A percentile compares a stretch with the other conserved stretches of the same genome.
phyloP scores from a whole-genome alignment of 2,888 invertebrate species.

The Eretmocerus hayati region DNA sequence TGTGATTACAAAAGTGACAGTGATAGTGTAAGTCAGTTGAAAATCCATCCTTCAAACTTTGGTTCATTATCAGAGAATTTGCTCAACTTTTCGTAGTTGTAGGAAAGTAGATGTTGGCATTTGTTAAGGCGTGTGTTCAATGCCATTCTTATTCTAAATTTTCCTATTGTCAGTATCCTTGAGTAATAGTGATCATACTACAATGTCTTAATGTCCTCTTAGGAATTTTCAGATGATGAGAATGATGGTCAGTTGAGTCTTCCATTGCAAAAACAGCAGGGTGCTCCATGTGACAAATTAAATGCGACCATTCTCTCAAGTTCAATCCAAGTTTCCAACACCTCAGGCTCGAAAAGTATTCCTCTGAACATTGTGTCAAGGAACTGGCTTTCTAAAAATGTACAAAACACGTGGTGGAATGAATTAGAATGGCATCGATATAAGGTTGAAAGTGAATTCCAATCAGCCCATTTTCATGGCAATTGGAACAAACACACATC shows the following conservation, averaged over 20 bases:
- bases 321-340: slow-evolving; percentile 8
- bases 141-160: too few species aligned
- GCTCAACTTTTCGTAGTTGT: too few species aligned
- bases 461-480: slow-evolving; percentile 45
- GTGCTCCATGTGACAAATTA: slow-evolving; percentile 19
- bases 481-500: slow-evolving; percentile 37
- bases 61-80: too few species aligned
- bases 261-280: background rate
- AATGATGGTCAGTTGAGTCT: slow-evolving; percentile 19
- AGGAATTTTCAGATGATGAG: slow-evolving; percentile 41
- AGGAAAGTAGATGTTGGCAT: too few species aligned
- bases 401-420: slow-evolving; percentile 50
- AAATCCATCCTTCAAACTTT: background rate
- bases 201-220: too few species aligned
- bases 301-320: slow-evolving; percentile 20
- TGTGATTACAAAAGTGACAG: slow-evolving; percentile 36
- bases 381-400: slow-evolving; percentile 37
- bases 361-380: slow-evolving; percentile 32
- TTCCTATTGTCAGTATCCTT: too few species aligned
- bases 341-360: slow-evolving; percentile 26
- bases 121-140: too few species aligned
- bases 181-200: too few species aligned
- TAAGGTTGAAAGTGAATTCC: slow-evolving; percentile 36
- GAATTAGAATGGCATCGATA: slow-evolving; percentile 35
- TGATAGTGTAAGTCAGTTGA: slow-evolving; percentile 24